Percentiles rank a stretch among this genome's conserved stretches.
These are phyloP conservation scores for Leucopsar rothschildi DNA, from an alignment of 2,113 vertebrate genomes.

Conservation along the genomic window DNA sequence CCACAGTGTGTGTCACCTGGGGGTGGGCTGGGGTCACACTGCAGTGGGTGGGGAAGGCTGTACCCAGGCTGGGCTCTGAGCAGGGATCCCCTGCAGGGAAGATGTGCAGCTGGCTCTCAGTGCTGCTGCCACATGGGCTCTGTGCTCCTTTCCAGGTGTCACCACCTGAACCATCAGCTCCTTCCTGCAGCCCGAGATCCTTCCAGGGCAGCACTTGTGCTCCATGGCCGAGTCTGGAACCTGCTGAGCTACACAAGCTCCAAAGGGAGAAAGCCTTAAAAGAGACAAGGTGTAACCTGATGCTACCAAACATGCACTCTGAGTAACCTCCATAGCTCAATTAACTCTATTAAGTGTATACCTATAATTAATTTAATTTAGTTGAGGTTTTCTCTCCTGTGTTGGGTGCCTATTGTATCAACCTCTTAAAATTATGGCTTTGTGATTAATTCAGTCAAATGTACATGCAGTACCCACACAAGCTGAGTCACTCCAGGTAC, in stretches of 20 bases:
- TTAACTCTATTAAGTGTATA: not conserved
- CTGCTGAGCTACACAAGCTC: not conserved
- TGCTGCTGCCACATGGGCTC: not conserved
- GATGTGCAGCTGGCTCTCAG: not conserved
- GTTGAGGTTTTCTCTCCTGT: not conserved
- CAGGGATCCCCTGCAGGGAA: not conserved
- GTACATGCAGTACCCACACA: not conserved
- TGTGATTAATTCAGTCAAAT: not conserved
- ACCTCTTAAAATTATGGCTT: not conserved
- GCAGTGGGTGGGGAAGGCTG: not conserved
- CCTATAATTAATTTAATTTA: slow-evolving; percentile 12
- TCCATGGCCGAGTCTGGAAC: not conserved
- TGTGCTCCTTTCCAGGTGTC: not conserved
- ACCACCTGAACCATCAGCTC: not conserved
- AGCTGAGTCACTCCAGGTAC: not conserved
- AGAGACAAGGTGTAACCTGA: not conserved
- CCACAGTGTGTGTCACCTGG: not conserved
- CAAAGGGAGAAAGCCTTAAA: not conserved
- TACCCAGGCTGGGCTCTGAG: not conserved
- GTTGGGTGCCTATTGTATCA: not conserved
- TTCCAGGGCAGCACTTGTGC: not conserved
- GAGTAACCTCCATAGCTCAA: not conserved
- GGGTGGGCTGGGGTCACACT: not conserved
- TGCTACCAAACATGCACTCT: not conserved
- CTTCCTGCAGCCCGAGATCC: not conserved